phyloP scores from a whole-genome alignment of 2,888 invertebrate genomes.

The Dorcus parallelipipedus region DNA sequence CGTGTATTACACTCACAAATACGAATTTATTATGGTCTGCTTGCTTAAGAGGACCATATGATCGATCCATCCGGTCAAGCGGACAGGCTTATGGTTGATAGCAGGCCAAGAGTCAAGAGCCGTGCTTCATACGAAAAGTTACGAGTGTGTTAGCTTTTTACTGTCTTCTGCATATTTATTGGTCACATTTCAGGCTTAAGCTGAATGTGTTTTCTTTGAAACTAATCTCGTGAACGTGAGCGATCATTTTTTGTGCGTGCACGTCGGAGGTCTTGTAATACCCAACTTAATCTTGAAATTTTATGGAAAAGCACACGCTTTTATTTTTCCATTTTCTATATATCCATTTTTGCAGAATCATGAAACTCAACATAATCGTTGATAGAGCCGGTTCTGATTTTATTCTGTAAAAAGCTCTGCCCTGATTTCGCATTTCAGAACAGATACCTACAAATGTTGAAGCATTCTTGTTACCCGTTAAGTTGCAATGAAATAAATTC shows the following conservation, averaged over 20 bases:
- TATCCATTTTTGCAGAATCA: too few relatives aligned
- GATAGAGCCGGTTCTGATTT: too few relatives aligned
- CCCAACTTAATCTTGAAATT: neutral
- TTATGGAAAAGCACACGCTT: neutral
- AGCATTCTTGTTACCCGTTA: too few relatives aligned
- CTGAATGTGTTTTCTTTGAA: conserved; percentile 5
- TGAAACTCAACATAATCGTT: too few relatives aligned
- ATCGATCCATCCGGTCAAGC: neutral
- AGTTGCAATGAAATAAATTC: too few relatives aligned
- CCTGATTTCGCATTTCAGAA: too few relatives aligned
- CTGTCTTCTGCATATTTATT: conserved; percentile 13
- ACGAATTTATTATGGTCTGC: too few relatives aligned
- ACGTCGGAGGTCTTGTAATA: neutral
- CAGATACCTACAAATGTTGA: too few relatives aligned
- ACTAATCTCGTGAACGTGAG: conserved; percentile 4
- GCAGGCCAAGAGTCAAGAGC: neutral
- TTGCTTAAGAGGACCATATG: too few relatives aligned
- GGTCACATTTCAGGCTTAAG: conserved; percentile 8
- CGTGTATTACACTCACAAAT: too few relatives aligned
- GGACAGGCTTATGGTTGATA: neutral
- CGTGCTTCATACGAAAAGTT: neutral
- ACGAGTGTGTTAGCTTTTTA: conserved; percentile 5
- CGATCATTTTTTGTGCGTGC: neutral
- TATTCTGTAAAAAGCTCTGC: too few relatives aligned
- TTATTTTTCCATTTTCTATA: too few relatives aligned